Evolutionary conservation across 2,113 vertebrate genomes (phyloP), one percentile per base, ranked within the genome.

Genomic region (Pachyramphus minor): DNA sequence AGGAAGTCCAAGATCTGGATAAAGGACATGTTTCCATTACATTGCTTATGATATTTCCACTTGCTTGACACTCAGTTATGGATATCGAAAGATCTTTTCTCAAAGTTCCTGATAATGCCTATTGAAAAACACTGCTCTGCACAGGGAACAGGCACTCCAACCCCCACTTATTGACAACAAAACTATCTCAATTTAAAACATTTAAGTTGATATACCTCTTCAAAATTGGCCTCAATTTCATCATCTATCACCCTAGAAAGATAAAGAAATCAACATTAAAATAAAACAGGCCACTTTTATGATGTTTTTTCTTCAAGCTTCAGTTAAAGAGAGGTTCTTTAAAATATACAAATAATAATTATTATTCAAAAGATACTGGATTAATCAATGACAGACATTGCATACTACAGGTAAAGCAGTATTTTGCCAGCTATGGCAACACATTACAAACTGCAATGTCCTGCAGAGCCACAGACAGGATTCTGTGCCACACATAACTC

Each of bases 191-290:
- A 37, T 31, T 78, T 74, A 84, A 64, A 92, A 78, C 30, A 47
- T 56, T 27, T 47, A 11, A 73, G 45, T 85, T 41, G 17, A 60
- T 21, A 37, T 97, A 98, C 98, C 97, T 98, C 98, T 25, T 98
- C 98, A 84, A 98, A 62, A 88, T 88, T 95, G 76, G 97, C 98
- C 63, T 98, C 98, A 14, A 98, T 97, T 92, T 98, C 96, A 64
- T 98, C 98, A 60, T 98, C 98, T 3, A 98, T 97, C 42, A 96
- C 94, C 86, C 98, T 98, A 92, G 80, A 97, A 96, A 42, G 68
- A 84, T n/a, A 97, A 94, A 89, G 53, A 90, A 87, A 91, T 14
- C 24, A 20, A 2, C 45, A 78, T 96, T 83, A 96, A 91, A 90
- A 81, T 1, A 53, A 73, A 75, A 11, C 17, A 60, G 59, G 25